A percentile compares a stretch with the other conserved stretches of the same genome.
These are phyloP conservation scores for Pachycephus smyrnensis DNA, from an alignment of 2,888 invertebrate species.

Conservation along the genomic window DNA sequence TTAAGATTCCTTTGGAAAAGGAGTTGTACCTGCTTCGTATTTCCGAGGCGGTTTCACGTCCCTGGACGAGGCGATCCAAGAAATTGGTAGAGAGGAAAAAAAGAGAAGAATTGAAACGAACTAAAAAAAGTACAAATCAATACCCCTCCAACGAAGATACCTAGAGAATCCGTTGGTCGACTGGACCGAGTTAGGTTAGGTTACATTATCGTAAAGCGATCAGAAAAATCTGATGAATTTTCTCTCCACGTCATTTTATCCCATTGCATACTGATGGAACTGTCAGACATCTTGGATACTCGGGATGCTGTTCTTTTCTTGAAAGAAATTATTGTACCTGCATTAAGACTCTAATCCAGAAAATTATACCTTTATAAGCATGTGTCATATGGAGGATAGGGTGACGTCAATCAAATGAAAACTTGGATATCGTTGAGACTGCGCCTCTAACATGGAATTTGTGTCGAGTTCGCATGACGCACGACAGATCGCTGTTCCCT, in stretches of 20 bases:
- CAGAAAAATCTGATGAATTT: background rate
- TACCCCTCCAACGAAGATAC: background rate
- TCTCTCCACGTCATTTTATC: background rate
- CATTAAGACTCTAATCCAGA: background rate
- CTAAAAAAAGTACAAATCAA: background rate
- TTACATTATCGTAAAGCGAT: background rate
- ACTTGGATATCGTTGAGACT: background rate
- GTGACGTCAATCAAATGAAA: background rate
- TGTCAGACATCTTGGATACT: background rate
- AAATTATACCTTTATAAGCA: background rate
- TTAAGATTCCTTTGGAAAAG: background rate
- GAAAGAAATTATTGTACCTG: background rate
- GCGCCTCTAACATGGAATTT: background rate
- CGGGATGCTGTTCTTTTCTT: background rate
- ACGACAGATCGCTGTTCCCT: background rate
- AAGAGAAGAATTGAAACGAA: background rate
- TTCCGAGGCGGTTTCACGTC: background rate
- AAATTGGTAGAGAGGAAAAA: background rate
- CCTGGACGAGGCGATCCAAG: background rate
- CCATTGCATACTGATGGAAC: background rate
- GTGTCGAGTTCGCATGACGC: background rate
- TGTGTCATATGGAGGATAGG: background rate
- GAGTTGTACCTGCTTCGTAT: background rate
- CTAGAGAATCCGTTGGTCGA: too few relatives aligned
- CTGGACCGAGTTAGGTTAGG: too few relatives aligned